A percentile compares a stretch with the other conserved stretches of the same genome.
Conservation (phyloP, 2,113 vertebrate species). For the Ciconia stormi region DNA sequence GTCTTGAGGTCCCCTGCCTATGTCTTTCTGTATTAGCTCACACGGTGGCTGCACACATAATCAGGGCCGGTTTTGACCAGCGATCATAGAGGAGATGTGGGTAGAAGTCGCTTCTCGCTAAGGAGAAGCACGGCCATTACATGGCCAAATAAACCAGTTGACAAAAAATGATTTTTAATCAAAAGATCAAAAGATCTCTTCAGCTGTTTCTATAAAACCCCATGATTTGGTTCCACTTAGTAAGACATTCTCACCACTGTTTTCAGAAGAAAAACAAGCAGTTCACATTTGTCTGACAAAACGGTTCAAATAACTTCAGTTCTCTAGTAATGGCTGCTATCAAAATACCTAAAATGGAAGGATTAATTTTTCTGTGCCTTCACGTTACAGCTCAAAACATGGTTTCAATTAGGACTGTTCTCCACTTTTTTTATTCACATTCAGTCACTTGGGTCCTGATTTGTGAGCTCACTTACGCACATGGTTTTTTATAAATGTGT, state of each 20-base stretch:
- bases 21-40: background rate
- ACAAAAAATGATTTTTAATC: background rate
- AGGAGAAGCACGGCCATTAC: background rate
- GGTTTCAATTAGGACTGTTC: conserved; percentile 2
- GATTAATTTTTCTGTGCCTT: conserved; percentile 4
- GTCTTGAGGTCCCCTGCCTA: background rate
- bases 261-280: conserved; percentile 9
- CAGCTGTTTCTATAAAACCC: background rate
- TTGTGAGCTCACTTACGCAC: background rate
- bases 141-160: background rate
- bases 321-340: conserved; percentile 25
- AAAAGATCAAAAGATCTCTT: background rate
- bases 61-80: background rate
- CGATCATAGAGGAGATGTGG: background rate
- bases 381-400: background rate
- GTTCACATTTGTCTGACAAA: background rate
- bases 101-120: background rate
- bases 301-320: background rate
- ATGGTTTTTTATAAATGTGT: background rate
- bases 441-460: background rate
- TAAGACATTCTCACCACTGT: background rate
- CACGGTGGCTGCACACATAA: background rate
- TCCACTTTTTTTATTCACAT: background rate
- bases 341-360: conserved; percentile 18
- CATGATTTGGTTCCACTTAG: background rate